Evolutionary conservation across 2,888 invertebrate genomes (phyloP).

Genomic region (Dusona sp.): DNA sequence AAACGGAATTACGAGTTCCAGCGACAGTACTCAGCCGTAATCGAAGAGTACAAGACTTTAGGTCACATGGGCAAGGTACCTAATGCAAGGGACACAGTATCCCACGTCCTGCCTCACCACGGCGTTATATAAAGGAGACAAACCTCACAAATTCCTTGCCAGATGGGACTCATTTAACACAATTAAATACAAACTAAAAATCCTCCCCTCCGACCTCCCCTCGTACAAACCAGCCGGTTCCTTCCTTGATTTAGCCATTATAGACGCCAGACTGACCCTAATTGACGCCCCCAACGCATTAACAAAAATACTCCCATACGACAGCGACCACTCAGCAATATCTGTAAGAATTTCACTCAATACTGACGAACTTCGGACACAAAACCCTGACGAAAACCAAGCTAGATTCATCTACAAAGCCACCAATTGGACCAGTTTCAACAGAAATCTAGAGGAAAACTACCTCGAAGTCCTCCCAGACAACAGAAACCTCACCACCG

Average conservation of each 20-base stretch:
- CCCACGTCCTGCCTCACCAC: too few relatives aligned
- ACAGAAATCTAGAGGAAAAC: neutral
- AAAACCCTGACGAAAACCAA: neutral
- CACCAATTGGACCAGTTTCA: constrained; percentile 26
- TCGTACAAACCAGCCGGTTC: constrained; percentile 24
- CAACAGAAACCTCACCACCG: constrained; percentile 36
- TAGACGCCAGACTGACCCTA: constrained; percentile 27
- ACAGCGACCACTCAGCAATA: constrained; percentile 46
- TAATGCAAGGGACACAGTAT: too few relatives aligned
- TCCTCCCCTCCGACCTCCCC: constrained; percentile 1
- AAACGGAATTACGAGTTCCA: too few relatives aligned
- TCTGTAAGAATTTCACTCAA: neutral
- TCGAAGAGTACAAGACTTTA: too few relatives aligned
- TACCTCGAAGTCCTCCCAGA: neutral
- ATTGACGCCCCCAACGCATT: neutral
- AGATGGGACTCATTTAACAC: constrained; percentile 2
- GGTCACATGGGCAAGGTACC: too few relatives aligned
- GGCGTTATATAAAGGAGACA: too few relatives aligned
- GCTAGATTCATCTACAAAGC: constrained; percentile 14
- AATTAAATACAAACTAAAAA: constrained; percentile 30
- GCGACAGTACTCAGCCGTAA: too few relatives aligned
- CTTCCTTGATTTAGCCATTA: constrained; percentile 42
- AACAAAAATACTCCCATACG: constrained; percentile 32
- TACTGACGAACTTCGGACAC: neutral
- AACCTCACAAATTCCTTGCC: too few relatives aligned